Percentiles rank a stretch among this genome's conserved stretches.
These are phyloP conservation scores for Epistrophella euchroma DNA, from an alignment of 2,888 invertebrate species.

Conservation along the genomic window DNA sequence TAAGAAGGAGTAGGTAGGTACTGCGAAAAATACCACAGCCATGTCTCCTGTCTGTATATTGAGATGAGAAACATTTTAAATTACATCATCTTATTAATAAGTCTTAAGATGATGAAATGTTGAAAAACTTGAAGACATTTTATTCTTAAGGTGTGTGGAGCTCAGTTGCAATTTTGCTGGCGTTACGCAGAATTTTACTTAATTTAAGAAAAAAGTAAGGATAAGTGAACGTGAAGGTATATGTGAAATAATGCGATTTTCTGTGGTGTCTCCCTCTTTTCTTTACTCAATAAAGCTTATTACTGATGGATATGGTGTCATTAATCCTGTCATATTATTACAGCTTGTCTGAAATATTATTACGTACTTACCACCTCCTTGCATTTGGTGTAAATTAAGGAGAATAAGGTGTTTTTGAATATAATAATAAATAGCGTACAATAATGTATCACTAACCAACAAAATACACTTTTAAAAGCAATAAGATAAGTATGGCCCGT, in stretches of 20 bases:
- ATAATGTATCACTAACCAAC: too few species aligned
- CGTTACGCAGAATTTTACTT: slow-evolving; percentile 9
- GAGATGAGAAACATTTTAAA: slow-evolving; percentile 16
- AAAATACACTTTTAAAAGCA: too few species aligned
- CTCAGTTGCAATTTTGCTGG: slow-evolving; percentile 20
- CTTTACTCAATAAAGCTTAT: not conserved
- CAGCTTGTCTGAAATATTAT: not conserved
- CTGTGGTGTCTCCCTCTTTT: not conserved
- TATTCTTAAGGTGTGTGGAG: slow-evolving; percentile 2
- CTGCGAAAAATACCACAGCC: not conserved
- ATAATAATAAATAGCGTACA: too few species aligned
- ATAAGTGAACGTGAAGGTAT: not conserved
- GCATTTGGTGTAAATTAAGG: not conserved
- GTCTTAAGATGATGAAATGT: slow-evolving; percentile 3
- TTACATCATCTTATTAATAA: slow-evolving; percentile 32
- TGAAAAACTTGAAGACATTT: not conserved
- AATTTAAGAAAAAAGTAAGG: not conserved
- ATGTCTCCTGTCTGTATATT: not conserved
- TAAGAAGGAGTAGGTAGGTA: not conserved
- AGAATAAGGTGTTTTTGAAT: not conserved
- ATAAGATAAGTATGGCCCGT: too few species aligned
- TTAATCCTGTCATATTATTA: not conserved
- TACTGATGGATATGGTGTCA: not conserved
- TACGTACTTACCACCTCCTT: too few species aligned
- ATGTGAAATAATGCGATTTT: not conserved